phyloP scores from a whole-genome alignment of 2,113 vertebrate species.

The Bubo blakistoni region DNA sequence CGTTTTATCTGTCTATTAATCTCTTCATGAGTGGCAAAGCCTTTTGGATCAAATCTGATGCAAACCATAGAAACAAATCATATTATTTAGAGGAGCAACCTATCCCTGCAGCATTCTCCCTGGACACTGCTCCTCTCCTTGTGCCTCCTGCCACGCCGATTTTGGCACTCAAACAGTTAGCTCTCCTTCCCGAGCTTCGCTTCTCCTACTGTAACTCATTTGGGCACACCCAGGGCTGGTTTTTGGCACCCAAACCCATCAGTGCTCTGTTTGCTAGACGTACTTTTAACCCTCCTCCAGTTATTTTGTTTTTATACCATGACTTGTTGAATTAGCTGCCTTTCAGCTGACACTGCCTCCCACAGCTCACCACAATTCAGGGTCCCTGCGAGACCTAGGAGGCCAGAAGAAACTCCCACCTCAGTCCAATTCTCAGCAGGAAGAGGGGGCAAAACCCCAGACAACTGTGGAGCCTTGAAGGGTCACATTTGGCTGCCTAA shows the following conservation, averaged over 20 bases:
- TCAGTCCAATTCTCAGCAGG: neutral
- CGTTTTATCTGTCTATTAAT: neutral
- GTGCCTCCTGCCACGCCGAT: neutral
- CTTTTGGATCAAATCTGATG: neutral
- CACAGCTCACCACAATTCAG: neutral
- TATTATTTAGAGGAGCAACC: neutral
- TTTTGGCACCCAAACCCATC: neutral
- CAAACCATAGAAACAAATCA: neutral
- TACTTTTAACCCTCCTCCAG: neutral
- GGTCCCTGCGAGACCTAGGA: neutral
- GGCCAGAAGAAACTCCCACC: neutral
- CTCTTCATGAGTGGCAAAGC: neutral
- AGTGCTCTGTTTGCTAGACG: neutral
- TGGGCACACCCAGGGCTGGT: neutral
- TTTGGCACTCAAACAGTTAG: neutral
- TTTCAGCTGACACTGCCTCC: neutral
- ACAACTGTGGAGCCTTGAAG: neutral
- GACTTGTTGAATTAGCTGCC: neutral
- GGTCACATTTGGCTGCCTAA: neutral
- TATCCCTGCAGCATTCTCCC: neutral
- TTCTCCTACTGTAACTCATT: neutral
- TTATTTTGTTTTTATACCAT: neutral
- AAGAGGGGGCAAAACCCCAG: neutral
- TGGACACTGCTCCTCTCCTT: neutral
- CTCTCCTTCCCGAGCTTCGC: neutral